These are phyloP conservation scores for Patella caerulea DNA, from an alignment of 2,888 invertebrate species.

Conservation along the genomic window DNA sequence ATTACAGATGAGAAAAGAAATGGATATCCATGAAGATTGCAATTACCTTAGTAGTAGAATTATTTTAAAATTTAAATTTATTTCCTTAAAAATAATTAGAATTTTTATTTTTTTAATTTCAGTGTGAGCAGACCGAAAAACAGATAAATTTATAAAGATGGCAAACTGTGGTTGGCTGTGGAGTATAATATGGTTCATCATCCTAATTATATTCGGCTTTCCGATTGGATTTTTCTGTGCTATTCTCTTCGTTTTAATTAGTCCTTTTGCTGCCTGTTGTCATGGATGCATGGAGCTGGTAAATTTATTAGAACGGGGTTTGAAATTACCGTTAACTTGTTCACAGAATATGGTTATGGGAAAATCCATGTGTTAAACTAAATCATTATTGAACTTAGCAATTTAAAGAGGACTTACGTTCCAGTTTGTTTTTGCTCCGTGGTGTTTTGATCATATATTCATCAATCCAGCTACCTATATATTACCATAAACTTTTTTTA, in stretches of 20 bases:
- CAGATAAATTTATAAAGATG: slow-evolving; percentile 33
- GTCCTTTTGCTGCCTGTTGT: slow-evolving; percentile 68
- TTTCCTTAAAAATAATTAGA: too few species aligned
- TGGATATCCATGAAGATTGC: background rate
- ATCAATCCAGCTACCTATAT: too few species aligned
- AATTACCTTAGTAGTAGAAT: too few species aligned
- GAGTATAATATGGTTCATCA: slow-evolving; percentile 68
- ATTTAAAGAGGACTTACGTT: too few species aligned
- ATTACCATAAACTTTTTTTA: too few species aligned
- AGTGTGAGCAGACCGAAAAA: background rate
- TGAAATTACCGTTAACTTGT: slow-evolving; percentile 67
- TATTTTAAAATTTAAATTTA: too few species aligned
- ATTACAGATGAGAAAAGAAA: background rate
- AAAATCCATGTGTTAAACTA: slow-evolving; percentile 59
- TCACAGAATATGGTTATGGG: slow-evolving; percentile 67
- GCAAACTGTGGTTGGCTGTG: slow-evolving; percentile 65
- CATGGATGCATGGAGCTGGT: slow-evolving; percentile 58
- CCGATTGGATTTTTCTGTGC: slow-evolving; percentile 68
- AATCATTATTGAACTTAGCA: too few species aligned
- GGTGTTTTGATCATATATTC: too few species aligned
- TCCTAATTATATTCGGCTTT: slow-evolving; percentile 67
- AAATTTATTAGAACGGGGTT: slow-evolving; percentile 63
- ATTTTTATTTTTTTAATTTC: too few species aligned
- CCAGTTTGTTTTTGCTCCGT: too few species aligned
- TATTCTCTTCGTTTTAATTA: slow-evolving; percentile 66